Evolutionary conservation across 1,140 invertebrate species (phyloP), one percentile per base, ranked within the genome.

Genomic region (Zaprionus vittiger): DNA sequence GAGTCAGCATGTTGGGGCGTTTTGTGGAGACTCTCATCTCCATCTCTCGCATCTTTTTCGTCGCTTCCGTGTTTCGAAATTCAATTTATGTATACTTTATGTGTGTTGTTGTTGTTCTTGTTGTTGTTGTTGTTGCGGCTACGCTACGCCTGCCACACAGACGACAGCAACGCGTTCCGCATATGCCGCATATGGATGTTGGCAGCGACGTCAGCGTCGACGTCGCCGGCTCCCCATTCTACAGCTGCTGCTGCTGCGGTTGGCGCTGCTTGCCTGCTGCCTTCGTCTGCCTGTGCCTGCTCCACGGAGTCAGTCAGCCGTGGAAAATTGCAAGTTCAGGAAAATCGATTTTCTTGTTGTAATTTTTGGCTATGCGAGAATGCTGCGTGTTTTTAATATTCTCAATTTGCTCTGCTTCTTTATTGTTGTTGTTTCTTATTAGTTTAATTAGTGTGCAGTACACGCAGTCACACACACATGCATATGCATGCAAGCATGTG

Each of bases 61-160:
- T 73, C 65, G 84, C 84, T 87, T 87, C 84, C 83, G 83, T 89
- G 84, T 87, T 87, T 87, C 84, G 84, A 89, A 87, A 87, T 87
- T 87, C 80, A 87, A 87, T 87, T 83, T 87, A 83, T 87, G 84
- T 87, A 83, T 89, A 86, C 83, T 86, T 86, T 82, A 86, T 86
- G 47, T 49, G 47, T 49, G 47, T 49, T 17, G n/a, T 20, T 20
- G n/a, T 20, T 28, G 47, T 20, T 49, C 9, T 49, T 49, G 47
- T 49, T 49, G 4, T 49, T 49, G 17, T 17, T 44, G 41, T n/a
- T 44, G 41, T 44, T n/a, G 41, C 41, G 41, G 41, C 41, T 44
- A 34, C 31, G 73, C 37, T 55, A 44, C 55, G 62, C 61, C 70
- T 63, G 61, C 55, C 69, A 77, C 41, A 44, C 41, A 17, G n/a